Percentiles rank a stretch among this genome's conserved stretches.
phyloP scores from a whole-genome alignment of 37 sponge, comb jelly and placozoan species.

The Bolinopsis microptera region DNA sequence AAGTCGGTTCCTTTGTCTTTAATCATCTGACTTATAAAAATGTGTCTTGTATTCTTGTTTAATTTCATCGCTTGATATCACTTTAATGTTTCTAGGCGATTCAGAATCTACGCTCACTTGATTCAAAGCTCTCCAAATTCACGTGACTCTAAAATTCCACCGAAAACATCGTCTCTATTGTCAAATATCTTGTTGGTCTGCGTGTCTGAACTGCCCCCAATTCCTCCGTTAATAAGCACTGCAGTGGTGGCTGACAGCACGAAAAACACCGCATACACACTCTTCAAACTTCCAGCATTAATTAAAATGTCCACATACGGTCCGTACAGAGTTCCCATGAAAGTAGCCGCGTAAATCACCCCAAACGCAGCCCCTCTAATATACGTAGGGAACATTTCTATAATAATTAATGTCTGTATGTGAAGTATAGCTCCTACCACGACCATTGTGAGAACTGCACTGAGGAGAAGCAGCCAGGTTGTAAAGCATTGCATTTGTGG shows the following conservation, averaged over 20 bases:
- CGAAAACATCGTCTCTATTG: not conserved
- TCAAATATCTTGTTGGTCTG: not conserved
- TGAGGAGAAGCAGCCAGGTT: not conserved
- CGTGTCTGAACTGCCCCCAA: not conserved
- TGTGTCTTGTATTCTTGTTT: no score
- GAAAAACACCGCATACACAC: constrained; percentile 58
- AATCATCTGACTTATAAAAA: no score
- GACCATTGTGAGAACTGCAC: not conserved
- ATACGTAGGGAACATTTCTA: not conserved
- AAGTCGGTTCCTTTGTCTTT: no score
- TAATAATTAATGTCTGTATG: not conserved
- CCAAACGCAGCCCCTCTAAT: not conserved
- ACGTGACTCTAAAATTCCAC: not conserved
- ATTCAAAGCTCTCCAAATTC: no score
- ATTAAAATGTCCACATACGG: constrained; percentile 30
- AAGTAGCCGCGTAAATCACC: not conserved
- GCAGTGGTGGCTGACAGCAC: constrained; percentile 10
- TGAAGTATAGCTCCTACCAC: constrained; percentile 42
- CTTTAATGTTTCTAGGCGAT: no score
- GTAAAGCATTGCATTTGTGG: constrained; percentile 38
- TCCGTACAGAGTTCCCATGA: constrained; percentile 21
- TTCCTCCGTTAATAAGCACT: not conserved
- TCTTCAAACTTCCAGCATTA: not conserved
- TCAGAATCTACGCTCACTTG: no score
- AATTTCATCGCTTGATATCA: no score